Conservation (phyloP, 92 coral and sea anemone genomes). For the Micromussa lordhowensis region DNA sequence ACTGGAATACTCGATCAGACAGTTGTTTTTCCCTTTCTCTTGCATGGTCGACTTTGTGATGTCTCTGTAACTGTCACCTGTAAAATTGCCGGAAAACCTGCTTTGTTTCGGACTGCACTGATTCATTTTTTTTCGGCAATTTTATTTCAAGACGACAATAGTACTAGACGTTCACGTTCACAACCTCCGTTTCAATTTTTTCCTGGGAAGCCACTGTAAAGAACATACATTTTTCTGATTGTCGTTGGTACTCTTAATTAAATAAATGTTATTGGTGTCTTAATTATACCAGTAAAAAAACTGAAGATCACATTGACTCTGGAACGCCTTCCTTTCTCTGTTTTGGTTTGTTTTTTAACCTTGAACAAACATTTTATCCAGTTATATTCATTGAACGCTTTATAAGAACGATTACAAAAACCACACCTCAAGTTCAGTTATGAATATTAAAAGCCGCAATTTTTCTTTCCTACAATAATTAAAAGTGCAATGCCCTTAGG, state of each 20-base stretch:
- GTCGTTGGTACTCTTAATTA: background rate
- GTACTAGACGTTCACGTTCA: background rate
- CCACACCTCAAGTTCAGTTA: no score
- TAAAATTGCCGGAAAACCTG: background rate
- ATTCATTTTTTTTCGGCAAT: background rate
- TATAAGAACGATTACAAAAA: background rate
- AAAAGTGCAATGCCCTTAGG: background rate
- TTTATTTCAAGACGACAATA: background rate
- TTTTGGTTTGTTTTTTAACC: background rate
- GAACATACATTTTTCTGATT: background rate
- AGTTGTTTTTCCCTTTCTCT: background rate
- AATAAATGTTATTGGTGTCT: background rate
- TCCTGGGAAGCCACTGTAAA: background rate
- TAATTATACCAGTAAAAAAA: background rate
- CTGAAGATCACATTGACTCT: background rate
- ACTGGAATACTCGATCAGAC: background rate
- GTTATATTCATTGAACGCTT: background rate
- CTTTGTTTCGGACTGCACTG: no score
- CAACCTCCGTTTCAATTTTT: background rate
- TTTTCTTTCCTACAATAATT: background rate
- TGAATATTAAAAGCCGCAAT: background rate
- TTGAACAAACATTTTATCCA: background rate
- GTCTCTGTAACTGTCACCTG: conserved; percentile 26
- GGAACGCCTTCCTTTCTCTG: background rate
- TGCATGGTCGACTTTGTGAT: conserved; percentile 6